phyloP scores from a whole-genome alignment of 2,113 vertebrate genomes.

The Eptatretus burgeri region DNA sequence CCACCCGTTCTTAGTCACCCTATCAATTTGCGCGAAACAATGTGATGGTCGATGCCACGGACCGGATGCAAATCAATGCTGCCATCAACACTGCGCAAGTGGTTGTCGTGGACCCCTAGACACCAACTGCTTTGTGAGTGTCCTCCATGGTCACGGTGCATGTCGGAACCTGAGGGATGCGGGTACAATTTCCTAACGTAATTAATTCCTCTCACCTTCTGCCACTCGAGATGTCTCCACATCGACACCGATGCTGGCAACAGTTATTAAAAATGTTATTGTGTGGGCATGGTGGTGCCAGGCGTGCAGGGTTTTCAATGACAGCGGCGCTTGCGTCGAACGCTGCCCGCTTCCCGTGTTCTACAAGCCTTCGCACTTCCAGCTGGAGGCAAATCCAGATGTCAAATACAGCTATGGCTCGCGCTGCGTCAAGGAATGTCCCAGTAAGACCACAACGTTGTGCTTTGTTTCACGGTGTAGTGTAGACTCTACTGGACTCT shows the following conservation, averaged over 20 bases:
- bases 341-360: conserved; percentile 51
- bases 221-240: no score
- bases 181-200: no score
- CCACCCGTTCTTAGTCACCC: conserved; percentile 27
- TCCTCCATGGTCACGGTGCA: not conserved
- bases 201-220: no score
- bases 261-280: no score
- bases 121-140: conserved; percentile 58
- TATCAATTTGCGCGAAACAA: conserved; percentile 27
- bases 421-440: conserved; percentile 54
- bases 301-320: conserved; percentile 60
- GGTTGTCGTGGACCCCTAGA: conserved; percentile 78
- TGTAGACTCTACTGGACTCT: no score
- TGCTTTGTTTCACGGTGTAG: no score
- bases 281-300: conserved; percentile 13
- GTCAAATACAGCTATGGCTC: conserved; percentile 78
- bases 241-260: no score
- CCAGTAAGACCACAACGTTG: conserved; percentile 23
- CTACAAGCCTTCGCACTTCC: conserved; percentile 62
- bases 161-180: no score
- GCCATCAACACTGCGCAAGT: conserved; percentile 61
- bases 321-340: conserved; percentile 50
- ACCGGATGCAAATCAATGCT: conserved; percentile 33
- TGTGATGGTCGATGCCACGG: conserved; percentile 57
- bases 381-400: conserved; percentile 58